These are phyloP conservation scores for Drosophila stalkeri DNA, from an alignment of 2,888 invertebrate genomes.

Conservation along the genomic window DNA sequence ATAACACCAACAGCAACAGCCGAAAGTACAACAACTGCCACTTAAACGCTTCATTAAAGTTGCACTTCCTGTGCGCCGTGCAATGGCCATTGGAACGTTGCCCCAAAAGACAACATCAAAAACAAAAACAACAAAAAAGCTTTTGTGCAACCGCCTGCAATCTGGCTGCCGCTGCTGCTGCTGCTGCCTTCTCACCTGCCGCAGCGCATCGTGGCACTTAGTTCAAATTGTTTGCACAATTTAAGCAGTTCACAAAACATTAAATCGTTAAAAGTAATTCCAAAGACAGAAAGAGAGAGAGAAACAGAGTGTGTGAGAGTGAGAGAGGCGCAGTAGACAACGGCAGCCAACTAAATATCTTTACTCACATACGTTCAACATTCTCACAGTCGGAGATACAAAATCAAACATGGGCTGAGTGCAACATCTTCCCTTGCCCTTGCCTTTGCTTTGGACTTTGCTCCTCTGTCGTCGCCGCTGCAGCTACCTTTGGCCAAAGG, in stretches of 20 bases:
- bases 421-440: slow-evolving; percentile 32
- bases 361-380: slow-evolving; percentile 50
- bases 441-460: slow-evolving; percentile 2
- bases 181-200: slow-evolving; percentile 32
- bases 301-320: background rate
- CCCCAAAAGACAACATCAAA: slow-evolving; percentile 57
- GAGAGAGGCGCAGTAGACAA: slow-evolving; percentile 6
- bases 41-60: slow-evolving; percentile 80
- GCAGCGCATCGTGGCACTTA: slow-evolving; percentile 65
- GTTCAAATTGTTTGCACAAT: slow-evolving; percentile 81
- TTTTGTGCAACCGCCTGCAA: slow-evolving; percentile 50
- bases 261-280: slow-evolving; percentile 76
- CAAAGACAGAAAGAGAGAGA: slow-evolving; percentile 18
- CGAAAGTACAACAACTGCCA: slow-evolving; percentile 61
- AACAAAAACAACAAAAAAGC: slow-evolving; percentile 43
- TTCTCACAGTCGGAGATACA: slow-evolving; percentile 64
- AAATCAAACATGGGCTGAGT: slow-evolving; percentile 50
- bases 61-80: slow-evolving; percentile 73
- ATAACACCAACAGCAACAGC: slow-evolving; percentile 15
- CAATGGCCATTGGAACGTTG: slow-evolving; percentile 24
- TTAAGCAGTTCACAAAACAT: slow-evolving; percentile 81
- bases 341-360: slow-evolving; percentile 51
- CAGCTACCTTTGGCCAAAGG: slow-evolving; percentile 54
- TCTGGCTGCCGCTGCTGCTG: slow-evolving; percentile 16
- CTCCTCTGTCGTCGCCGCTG: slow-evolving; percentile 24